A percentile compares a stretch with the other conserved stretches of the same genome.
Conservation (phyloP, 2,113 vertebrate species). For the Sinocyclocheilus grahami region DNA sequence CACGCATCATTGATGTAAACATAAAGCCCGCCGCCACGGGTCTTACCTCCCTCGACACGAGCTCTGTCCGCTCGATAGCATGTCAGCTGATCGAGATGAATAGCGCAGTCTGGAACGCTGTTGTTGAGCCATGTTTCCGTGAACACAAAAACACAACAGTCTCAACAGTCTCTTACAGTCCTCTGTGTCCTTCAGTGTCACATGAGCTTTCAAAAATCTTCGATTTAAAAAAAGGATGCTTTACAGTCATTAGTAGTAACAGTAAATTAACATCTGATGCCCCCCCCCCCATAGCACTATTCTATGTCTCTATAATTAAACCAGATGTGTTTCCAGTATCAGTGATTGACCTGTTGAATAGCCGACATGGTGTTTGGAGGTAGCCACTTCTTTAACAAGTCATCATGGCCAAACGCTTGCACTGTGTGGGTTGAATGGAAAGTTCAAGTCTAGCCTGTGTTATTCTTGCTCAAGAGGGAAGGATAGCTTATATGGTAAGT, state of each 20-base stretch:
- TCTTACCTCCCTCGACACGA: too few species aligned
- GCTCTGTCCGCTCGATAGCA: too few species aligned
- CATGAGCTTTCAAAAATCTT: too few species aligned
- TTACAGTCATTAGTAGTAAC: background rate
- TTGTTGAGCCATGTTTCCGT: too few species aligned
- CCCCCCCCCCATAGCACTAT: background rate
- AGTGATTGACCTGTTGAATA: conserved; percentile 16
- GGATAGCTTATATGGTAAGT: conserved; percentile 9
- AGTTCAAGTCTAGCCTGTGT: conserved; percentile 22
- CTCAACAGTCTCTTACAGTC: too few species aligned
- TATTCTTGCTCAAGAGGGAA: conserved; percentile 24
- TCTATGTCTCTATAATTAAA: conserved; percentile 25
- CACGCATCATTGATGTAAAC: too few species aligned
- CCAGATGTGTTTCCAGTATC: background rate
- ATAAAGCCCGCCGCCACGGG: too few species aligned
- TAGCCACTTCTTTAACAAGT: conserved; percentile 13
- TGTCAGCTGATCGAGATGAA: too few species aligned
- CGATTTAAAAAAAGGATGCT: too few species aligned
- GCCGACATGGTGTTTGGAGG: conserved; percentile 23
- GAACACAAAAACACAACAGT: too few species aligned
- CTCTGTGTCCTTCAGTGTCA: too few species aligned
- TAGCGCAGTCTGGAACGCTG: too few species aligned
- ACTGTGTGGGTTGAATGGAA: conserved; percentile 28
- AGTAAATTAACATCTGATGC: background rate
- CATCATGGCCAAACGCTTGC: background rate